Conservation (phyloP, 2,888 invertebrate species). For the Tachina fera region DNA sequence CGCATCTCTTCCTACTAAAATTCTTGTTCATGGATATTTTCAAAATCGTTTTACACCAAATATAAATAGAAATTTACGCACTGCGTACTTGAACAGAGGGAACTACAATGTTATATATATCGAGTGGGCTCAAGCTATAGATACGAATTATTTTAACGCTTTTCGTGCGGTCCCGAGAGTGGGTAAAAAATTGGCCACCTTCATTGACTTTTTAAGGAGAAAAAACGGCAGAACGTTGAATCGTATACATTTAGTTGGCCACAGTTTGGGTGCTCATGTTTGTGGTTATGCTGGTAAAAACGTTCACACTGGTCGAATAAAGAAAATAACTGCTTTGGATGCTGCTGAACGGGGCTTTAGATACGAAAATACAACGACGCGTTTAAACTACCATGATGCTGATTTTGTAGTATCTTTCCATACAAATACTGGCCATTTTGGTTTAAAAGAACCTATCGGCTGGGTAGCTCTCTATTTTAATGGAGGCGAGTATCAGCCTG, state of each 20-base stretch:
- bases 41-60: constrained; percentile 79
- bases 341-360: constrained; percentile 79
- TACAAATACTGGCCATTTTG: constrained; percentile 78
- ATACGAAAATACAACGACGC: constrained; percentile 74
- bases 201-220: constrained; percentile 82
- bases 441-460: constrained; percentile 80
- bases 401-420: constrained; percentile 80
- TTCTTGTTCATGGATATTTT: constrained; percentile 84
- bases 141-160: constrained; percentile 84
- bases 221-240: constrained; percentile 83
- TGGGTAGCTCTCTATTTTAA: constrained; percentile 84
- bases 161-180: constrained; percentile 81
- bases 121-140: constrained; percentile 85
- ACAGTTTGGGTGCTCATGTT: constrained; percentile 86
- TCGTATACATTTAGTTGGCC: constrained; percentile 84
- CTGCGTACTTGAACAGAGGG: constrained; percentile 82
- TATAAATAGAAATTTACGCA: constrained; percentile 76
- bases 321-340: constrained; percentile 84
- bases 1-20: constrained; percentile 71
- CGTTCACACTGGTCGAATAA: constrained; percentile 84
- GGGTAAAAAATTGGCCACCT: constrained; percentile 76
- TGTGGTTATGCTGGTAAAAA: constrained; percentile 85
- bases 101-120: constrained; percentile 79
- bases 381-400: constrained; percentile 78
- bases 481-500: constrained; percentile 84